These are phyloP conservation scores for Xerus inauris DNA, from an alignment of 2,113 vertebrate species.

Conservation along the genomic window DNA sequence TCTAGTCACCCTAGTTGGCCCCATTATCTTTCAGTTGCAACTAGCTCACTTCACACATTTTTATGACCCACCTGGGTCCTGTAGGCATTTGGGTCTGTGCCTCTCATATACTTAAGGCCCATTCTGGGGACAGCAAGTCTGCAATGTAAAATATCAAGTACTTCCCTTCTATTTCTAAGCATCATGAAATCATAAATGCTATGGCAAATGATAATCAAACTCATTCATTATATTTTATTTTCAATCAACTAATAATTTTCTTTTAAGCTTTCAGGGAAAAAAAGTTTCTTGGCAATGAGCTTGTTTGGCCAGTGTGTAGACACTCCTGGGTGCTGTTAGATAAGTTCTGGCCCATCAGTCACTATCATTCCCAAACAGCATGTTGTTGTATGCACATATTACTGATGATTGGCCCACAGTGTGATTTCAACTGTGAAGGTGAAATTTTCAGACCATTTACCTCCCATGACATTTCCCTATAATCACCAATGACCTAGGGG, in stretches of 20 bases:
- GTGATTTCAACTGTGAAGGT: neutral
- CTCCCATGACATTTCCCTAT: neutral
- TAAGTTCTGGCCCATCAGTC: neutral
- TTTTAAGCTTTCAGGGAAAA: neutral
- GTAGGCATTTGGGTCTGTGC: neutral
- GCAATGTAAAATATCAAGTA: neutral
- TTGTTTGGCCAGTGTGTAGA: neutral
- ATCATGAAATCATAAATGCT: neutral
- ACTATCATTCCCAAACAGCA: neutral
- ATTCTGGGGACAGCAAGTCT: neutral
- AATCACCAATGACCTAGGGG: neutral
- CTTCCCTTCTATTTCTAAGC: neutral
- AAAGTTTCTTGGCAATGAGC: neutral
- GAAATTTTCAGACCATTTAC: neutral
- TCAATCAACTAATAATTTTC: neutral
- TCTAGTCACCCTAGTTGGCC: neutral
- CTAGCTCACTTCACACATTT: neutral
- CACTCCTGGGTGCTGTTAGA: neutral
- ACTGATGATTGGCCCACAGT: neutral
- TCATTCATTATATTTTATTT: neutral
- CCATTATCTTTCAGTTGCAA: neutral
- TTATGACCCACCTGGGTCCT: neutral
- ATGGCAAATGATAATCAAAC: neutral
- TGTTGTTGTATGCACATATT: neutral
- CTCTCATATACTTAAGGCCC: neutral